Evolutionary conservation across 2,113 vertebrate genomes (phyloP), one percentile per base, ranked within the genome.

Genomic region (Lamprologus sp.): DNA sequence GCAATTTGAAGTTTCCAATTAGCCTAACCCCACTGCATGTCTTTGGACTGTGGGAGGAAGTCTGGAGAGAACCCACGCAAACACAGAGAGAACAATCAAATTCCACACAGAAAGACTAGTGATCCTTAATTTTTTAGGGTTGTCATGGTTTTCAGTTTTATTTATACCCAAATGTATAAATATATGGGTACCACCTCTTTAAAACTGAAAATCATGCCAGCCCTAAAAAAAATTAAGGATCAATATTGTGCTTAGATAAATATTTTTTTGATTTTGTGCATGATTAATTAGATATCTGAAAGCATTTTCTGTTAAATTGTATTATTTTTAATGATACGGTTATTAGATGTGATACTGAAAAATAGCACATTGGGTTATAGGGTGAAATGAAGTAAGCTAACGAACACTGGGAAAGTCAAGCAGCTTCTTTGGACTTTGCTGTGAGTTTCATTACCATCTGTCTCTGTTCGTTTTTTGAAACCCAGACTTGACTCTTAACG

Each of bases 341-440:
- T 51, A 10, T 51, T 51, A 51, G 9, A 51, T 51, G 49, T 51
- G 49, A 51, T n/a, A 51, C 0, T 51, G 9, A 51, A 51, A 51
- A 51, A 10, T n/a, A 19, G n/a, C 49, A 51, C 49, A 2, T n/a
- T 51, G 9, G 17, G 17, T 51, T 51, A 19, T 9, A n/a, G 19
- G 49, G 0, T 53, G 0, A 53, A 53, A 53, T 21, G 5, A 53
- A 10, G 19, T 51, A 0, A 10, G 9, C 51, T 53, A 53, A 53
- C 0, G 0, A 53, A 53, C 49, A 0, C 49, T 51, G 0, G 49
- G 19, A 51, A n/a, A 51, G 49, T 51, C 49, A 53, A 53, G 2
- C 51, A 53, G 19, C 19, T 11, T 6, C 51, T 53, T 53, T 54
- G 10, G 53, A 54, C n/a, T 12, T 0, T 54, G n/a, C n/a, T 54